These are phyloP conservation scores for Bombus waltoni DNA, from an alignment of 1,140 invertebrate genomes.

Conservation along the genomic window DNA sequence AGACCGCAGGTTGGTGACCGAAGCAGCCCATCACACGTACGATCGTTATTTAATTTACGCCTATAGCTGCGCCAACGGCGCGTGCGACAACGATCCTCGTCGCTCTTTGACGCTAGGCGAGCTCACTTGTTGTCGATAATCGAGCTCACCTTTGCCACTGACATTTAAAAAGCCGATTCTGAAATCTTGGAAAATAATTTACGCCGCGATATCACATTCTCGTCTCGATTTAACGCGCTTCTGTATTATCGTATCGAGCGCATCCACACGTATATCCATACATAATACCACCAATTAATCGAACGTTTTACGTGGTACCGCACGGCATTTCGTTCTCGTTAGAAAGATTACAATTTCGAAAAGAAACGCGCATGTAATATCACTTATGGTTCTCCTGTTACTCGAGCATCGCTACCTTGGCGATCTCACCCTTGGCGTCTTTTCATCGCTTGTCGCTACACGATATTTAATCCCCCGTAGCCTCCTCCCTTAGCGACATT, in stretches of 20 bases:
- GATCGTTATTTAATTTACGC: conserved; percentile 34
- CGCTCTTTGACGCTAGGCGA: background rate
- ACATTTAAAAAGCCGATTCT: conserved; percentile 16
- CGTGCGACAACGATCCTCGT: background rate
- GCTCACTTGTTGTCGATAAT: conserved; percentile 30
- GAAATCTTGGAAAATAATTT: background rate
- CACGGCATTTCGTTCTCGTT: background rate
- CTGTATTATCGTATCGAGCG: background rate
- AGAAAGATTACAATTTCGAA: background rate
- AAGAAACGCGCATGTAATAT: conserved; percentile 14
- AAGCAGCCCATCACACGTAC: background rate
- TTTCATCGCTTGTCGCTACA: background rate
- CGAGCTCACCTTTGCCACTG: conserved; percentile 4
- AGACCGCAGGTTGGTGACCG: background rate
- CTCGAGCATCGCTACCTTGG: background rate
- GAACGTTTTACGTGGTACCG: background rate
- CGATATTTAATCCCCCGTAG: too few relatives aligned
- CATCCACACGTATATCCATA: too few relatives aligned
- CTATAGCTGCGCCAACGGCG: background rate
- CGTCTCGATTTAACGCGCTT: conserved; percentile 24
- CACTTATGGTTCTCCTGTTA: background rate
- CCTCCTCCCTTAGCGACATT: too few relatives aligned
- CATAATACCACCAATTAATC: too few relatives aligned
- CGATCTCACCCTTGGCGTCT: background rate
- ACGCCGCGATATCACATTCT: conserved; percentile 14